Base-by-base conservation (phyloP, 2,113 vertebrate species). In the Electrona antarctica region DNA sequence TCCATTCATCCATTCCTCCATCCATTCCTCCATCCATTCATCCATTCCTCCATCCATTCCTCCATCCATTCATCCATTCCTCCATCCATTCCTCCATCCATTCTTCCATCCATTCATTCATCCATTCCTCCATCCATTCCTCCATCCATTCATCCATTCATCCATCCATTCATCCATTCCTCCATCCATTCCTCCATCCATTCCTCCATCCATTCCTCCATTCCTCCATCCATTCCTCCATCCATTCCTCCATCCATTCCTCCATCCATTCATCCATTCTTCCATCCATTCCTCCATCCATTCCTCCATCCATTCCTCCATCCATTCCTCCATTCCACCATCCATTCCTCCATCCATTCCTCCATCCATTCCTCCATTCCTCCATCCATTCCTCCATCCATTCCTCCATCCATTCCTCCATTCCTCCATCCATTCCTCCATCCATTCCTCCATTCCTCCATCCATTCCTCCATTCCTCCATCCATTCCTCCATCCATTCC, bases 231-330 rank as follows among this genome's bases (percentile, higher is more conserved):
- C 77, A 78, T 83, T 78, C 79, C 72, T 76, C 89, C 90, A 76
- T 85, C 92, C 89, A 89, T 86, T 89, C 90, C 81, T 91, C 89
- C 69, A 83, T 48, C 54, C 21, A 21, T 21, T 21, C 1, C 21
- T 21, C 21, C 21, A 21, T 21, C 21, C 21, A 21, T 2, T 2
- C 8, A 12, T 50, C 5, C 29, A 10, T 12, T 33, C 9, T 46
- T 49, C 67, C 58, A 45, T 54, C 62, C n/a, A n/a, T n/a, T n/a
- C n/a, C n/a, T n/a, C n/a, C 85, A 78, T 93, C 94, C 93, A 83
- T 91, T 89, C 93, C 87, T 78, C 93, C 90, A 91, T 84, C 94
- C 93, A 94, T 83, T n/a, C n/a, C n/a, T n/a, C 85, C 81, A 50
- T 64, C 15, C 75, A 78, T 83, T 78, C 79, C 67, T 77, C 89